A percentile compares a stretch with the other conserved stretches of the same genome.
These are phyloP conservation scores for Macrotis lagotis DNA, from an alignment of 2,113 vertebrate species.

Conservation along the genomic window DNA sequence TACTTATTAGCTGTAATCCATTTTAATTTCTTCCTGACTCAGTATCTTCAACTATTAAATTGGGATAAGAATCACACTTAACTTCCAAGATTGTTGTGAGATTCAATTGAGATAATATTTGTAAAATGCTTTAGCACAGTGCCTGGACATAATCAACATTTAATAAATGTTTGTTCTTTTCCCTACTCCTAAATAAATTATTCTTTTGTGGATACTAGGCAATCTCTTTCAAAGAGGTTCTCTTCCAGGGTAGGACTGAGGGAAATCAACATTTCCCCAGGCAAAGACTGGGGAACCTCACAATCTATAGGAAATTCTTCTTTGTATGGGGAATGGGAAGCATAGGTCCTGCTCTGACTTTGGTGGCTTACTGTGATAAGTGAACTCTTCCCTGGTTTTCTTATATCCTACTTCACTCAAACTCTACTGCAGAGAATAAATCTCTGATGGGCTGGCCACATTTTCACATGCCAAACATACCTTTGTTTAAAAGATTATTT, in stretches of 20 bases:
- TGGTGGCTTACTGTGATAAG: neutral
- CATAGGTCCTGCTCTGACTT: neutral
- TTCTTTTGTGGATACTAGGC: neutral
- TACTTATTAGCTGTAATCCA: neutral
- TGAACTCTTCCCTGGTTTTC: neutral
- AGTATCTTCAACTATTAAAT: neutral
- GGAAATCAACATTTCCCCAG: neutral
- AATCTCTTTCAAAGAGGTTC: neutral
- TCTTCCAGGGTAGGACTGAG: neutral
- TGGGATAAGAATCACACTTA: neutral
- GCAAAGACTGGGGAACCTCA: neutral
- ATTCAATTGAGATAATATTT: neutral
- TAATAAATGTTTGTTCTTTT: neutral
- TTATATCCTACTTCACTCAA: neutral
- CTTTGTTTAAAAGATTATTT: neutral
- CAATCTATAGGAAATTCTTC: neutral
- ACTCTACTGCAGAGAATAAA: neutral
- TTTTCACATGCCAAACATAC: neutral
- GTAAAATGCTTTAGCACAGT: neutral
- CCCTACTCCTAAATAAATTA: neutral
- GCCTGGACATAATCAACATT: neutral
- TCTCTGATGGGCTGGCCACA: neutral
- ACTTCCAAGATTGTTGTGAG: neutral
- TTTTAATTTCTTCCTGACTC: neutral
- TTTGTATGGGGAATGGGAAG: neutral